Conservation (phyloP, 2,888 invertebrate genomes). For the Orchesella flavescens region DNA sequence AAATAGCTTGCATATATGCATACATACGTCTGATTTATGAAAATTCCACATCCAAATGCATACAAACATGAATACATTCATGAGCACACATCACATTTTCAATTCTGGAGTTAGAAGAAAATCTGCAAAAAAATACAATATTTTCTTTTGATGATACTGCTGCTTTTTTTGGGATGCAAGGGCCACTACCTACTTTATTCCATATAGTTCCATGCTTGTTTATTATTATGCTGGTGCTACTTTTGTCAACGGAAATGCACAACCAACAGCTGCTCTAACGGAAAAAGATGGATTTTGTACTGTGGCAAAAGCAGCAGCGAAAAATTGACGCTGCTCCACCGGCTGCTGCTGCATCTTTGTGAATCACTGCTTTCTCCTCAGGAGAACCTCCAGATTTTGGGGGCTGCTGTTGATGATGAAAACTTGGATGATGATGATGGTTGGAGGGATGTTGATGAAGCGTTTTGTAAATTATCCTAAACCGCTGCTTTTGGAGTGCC, state of each 20-base stretch:
- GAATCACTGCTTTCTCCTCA: conserved; percentile 77
- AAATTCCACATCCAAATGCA: not conserved
- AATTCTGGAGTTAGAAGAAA: conserved; percentile 30
- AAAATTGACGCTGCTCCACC: conserved; percentile 44
- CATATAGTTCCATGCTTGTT: no score
- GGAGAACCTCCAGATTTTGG: conserved; percentile 53
- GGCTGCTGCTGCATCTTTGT: conserved; percentile 73
- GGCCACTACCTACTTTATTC: conserved; percentile 14
- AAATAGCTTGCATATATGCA: conserved; percentile 32
- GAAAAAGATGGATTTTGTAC: conserved; percentile 18
- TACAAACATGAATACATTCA: conserved; percentile 59
- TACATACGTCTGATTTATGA: not conserved
- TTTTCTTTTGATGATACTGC: conserved; percentile 12
- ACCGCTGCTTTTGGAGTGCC: conserved; percentile 18
- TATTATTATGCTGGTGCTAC: conserved; percentile 39
- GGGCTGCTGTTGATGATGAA: conserved; percentile 61
- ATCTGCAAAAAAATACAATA: conserved; percentile 24
- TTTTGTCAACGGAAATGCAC: conserved; percentile 43
- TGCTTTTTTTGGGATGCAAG: not conserved
- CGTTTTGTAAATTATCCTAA: conserved; percentile 26
- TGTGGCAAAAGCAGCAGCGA: conserved; percentile 37
- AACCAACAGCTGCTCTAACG: conserved; percentile 21
- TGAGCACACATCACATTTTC: conserved; percentile 47
- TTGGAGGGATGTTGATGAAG: conserved; percentile 13
- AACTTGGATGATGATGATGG: no score